These are phyloP conservation scores for Esperia sulphurella DNA, from an alignment of 2,888 invertebrate genomes.

Conservation along the genomic window DNA sequence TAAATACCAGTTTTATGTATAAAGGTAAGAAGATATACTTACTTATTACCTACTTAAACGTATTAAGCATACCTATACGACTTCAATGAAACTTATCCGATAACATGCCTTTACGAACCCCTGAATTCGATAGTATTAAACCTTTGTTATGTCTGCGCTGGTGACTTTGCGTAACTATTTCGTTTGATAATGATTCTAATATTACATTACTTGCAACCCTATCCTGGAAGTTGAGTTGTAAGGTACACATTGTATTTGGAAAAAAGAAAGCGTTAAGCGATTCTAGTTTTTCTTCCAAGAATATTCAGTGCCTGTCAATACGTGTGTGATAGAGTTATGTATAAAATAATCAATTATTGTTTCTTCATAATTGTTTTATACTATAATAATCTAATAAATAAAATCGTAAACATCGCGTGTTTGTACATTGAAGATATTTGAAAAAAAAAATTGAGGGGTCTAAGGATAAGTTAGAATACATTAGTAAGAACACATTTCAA, in stretches of 20 bases:
- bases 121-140: slow-evolving; percentile 48
- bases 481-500: no score
- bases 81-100: slow-evolving; percentile 22
- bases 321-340: no score
- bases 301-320: no score
- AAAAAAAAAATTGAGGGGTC: no score
- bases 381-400: no score
- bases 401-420: no score
- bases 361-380: no score
- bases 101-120: slow-evolving; percentile 14
- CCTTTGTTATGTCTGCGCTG: slow-evolving; percentile 41
- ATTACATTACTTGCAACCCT: slow-evolving; percentile 63
- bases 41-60: slow-evolving; percentile 7
- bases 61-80: slow-evolving; percentile 19
- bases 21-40: no score
- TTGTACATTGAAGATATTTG: no score
- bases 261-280: slow-evolving; percentile 14
- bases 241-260: slow-evolving; percentile 9
- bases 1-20: no score
- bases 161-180: slow-evolving; percentile 54
- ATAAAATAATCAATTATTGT: no score
- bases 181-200: slow-evolving; percentile 59
- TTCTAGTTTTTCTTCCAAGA: background rate
- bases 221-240: slow-evolving; percentile 24
- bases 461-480: no score